A percentile compares a stretch with the other conserved stretches of the same genome.
These are phyloP conservation scores for Trachops cirrhosus DNA, from an alignment of 2,797 vertebrate genomes.

Conservation along the genomic window DNA sequence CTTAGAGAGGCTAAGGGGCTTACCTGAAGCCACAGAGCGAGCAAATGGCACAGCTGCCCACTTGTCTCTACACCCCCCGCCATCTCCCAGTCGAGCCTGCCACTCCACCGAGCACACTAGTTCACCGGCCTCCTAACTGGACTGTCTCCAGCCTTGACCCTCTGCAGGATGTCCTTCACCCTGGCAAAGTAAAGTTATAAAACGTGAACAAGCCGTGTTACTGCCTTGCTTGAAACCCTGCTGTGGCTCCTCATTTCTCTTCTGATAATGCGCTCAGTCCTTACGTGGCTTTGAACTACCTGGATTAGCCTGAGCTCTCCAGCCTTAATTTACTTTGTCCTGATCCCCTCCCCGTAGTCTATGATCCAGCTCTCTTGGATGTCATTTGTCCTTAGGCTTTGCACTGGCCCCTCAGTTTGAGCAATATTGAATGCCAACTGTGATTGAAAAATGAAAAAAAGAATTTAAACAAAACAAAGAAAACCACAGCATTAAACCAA, in stretches of 20 bases:
- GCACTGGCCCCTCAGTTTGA: background rate
- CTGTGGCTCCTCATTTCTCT: background rate
- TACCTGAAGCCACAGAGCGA: background rate
- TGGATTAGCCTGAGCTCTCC: background rate
- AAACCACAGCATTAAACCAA: background rate
- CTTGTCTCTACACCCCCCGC: background rate
- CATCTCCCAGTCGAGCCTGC: background rate
- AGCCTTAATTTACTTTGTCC: background rate
- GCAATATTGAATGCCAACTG: background rate
- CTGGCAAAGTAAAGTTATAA: background rate
- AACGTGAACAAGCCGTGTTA: background rate
- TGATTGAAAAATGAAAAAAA: background rate
- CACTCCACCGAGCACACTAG: too few species aligned
- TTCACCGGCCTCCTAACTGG: background rate
- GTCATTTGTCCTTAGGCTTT: background rate
- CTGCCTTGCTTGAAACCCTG: background rate
- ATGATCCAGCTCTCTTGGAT: background rate
- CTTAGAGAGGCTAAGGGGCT: background rate
- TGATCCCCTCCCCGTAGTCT: background rate
- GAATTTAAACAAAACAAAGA: background rate
- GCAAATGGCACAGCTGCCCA: accelerated
- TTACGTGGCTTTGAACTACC: background rate
- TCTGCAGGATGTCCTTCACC: background rate
- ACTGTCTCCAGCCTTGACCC: background rate
- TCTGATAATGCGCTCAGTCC: background rate